A percentile compares a stretch with the other conserved stretches of the same genome.
Evolutionary conservation across 2,888 invertebrate species (phyloP).

Genomic region (Eucera pruinosa): DNA sequence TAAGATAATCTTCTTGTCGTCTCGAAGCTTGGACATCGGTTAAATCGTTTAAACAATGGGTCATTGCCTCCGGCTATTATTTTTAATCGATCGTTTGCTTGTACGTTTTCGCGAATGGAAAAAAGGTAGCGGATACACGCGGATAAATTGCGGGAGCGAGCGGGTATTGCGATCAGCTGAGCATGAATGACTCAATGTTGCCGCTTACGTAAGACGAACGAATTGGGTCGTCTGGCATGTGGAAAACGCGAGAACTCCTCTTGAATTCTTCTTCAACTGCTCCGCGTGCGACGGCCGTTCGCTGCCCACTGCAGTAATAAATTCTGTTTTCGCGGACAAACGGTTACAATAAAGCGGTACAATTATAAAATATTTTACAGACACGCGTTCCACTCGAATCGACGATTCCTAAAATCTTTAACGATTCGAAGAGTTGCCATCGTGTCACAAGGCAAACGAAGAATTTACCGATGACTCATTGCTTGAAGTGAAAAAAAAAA

Average conservation of each 20-base stretch:
- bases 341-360: too few species aligned
- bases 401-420: too few species aligned
- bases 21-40: too few species aligned
- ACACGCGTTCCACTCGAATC: too few species aligned
- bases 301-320: neutral
- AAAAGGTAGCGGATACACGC: neutral
- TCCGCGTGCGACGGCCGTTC: conserved; percentile 15
- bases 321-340: too few species aligned
- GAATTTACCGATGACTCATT: too few species aligned
- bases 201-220: conserved; percentile 43
- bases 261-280: conserved; percentile 32
- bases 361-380: too few species aligned
- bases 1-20: neutral
- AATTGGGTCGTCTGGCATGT: conserved; percentile 51
- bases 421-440: too few species aligned
- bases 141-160: conserved; percentile 23
- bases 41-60: neutral
- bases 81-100: neutral
- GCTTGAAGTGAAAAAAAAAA: too few species aligned
- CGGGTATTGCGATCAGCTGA: conserved; percentile 47
- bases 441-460: too few species aligned
- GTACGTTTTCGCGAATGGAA: neutral
- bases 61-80: neutral
- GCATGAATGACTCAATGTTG: conserved; percentile 52
- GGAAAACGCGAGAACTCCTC: conserved; percentile 34